Base-by-base conservation (phyloP, 1,140 invertebrate species). In the Octopus bimaculoides region DNA sequence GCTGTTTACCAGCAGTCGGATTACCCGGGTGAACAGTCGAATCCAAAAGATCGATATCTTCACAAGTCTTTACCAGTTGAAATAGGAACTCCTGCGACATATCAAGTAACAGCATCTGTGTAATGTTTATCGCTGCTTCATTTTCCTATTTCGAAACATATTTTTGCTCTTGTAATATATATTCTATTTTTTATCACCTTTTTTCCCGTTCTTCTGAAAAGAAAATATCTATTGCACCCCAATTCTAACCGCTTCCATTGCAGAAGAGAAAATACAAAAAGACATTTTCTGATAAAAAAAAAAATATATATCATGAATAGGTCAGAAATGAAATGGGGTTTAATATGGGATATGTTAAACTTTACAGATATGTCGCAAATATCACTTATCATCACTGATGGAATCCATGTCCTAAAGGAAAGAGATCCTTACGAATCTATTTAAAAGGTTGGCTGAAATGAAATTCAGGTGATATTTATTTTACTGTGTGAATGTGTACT, bases 1-100 rank as follows among this genome's bases (percentile, higher is more conserved):
- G 85, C 83, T 10, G 80, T 85, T 41, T 85, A 84, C 14, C 83
- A 84, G 69, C 82, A 12, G 73, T 66, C 52, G 76, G 75, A 69
- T 20, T 55, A 14, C 54, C 74, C 52, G 76, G 76, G 76, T 26
- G 56, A 52, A 74, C 71, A 4, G 17, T 52, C 53, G 54, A 41
- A 6, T 52, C 77, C 9, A 54, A 76, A 26, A 53, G 71, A 26
- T 80, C 78, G 77, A 76, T 26, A 53, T 71, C 80, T 6, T 79
- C 79, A 78, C 76, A 78, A 69, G 76, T 80, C 75, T 20, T 80
- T 61, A 74, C 78, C 66, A 71, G 66, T 71, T 71, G 66, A 12
- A n/a, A n/a, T 20, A 12, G 66, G 26, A 71, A 14, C 66, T 14
- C 66, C 17, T 14, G 5, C 17, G 26, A 71, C 17, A 14, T 71